A percentile compares a stretch with the other conserved stretches of the same genome.
phyloP scores from a whole-genome alignment of 2,797 vertebrate species.

The Rachycentron canadum region DNA sequence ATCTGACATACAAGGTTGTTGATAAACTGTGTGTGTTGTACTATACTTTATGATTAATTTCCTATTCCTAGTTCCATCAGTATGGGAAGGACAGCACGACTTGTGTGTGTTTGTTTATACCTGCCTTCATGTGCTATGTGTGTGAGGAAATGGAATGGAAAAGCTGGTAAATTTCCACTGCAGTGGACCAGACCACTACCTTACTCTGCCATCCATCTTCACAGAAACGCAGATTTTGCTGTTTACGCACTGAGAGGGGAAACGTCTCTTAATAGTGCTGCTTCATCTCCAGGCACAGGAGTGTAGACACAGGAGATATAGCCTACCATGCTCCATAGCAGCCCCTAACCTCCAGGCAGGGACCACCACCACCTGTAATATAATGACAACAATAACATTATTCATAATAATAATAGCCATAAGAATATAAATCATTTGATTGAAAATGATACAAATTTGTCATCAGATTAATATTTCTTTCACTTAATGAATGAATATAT shows the following conservation, averaged over 20 bases:
- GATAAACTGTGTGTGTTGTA: conserved; percentile 3
- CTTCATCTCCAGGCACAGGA: conserved; percentile 51
- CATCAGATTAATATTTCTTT: background rate
- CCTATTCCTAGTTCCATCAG: conserved; percentile 16
- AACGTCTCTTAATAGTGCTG: conserved; percentile 25
- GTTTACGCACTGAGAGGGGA: background rate
- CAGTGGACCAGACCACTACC: background rate
- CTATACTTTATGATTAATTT: conserved; percentile 23
- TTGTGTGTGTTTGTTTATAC: conserved; percentile 30
- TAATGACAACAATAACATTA: too few species aligned
- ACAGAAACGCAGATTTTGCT: conserved; percentile 13
- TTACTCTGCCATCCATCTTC: conserved; percentile 42
- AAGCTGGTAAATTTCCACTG: conserved; percentile 57
- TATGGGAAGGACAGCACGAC: background rate
- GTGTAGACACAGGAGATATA: too few species aligned
- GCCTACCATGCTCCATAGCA: too few species aligned
- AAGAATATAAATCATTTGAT: too few species aligned
- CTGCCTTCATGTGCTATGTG: background rate
- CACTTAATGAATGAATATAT: too few species aligned
- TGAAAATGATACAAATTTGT: too few species aligned
- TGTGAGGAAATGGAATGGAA: background rate
- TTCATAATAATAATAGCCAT: too few species aligned
- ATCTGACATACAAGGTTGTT: too few species aligned
- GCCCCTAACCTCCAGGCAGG: too few species aligned
- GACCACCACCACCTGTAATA: too few species aligned